These are phyloP conservation scores for Hirtodrosophila alboralis DNA, from an alignment of 2,888 invertebrate genomes.

Conservation along the genomic window DNA sequence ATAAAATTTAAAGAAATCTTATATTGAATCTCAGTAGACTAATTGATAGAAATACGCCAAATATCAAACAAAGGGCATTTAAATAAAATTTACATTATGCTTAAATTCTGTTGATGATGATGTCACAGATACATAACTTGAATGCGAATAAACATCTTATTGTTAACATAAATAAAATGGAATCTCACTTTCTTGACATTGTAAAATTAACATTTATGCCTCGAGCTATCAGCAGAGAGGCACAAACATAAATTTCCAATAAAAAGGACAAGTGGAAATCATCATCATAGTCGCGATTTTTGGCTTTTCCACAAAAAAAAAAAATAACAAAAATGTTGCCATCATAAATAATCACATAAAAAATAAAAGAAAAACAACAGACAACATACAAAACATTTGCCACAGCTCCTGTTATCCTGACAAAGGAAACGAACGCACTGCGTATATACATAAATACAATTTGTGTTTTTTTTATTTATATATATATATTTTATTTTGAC, in stretches of 20 bases:
- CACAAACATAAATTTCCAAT: conserved; percentile 41
- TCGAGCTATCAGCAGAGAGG: conserved; percentile 14
- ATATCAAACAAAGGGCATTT: no score
- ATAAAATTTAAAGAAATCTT: no score
- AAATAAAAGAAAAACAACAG: background rate
- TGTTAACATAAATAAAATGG: conserved; percentile 21
- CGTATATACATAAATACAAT: conserved; percentile 40
- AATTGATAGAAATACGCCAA: no score
- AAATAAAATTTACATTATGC: background rate
- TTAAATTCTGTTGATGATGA: conserved; percentile 40
- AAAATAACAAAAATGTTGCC: no score
- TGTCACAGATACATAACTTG: conserved; percentile 56
- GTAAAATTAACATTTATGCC: conserved; percentile 62
- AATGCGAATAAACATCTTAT: conserved; percentile 54
- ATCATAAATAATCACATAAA: conserved; percentile 73
- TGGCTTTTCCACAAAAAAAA: conserved; percentile 27
- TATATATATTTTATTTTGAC: background rate
- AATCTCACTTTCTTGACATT: conserved; percentile 36
- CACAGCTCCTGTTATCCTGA: conserved; percentile 12
- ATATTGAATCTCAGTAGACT: no score
- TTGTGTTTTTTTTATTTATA: conserved; percentile 25
- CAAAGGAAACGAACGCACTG: conserved; percentile 42
- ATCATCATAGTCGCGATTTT: conserved; percentile 39
- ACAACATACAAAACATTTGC: conserved; percentile 29
- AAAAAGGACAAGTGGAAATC: conserved; percentile 47